These are phyloP conservation scores for Galbula dea DNA, from an alignment of 2,113 vertebrate species.

Conservation along the genomic window DNA sequence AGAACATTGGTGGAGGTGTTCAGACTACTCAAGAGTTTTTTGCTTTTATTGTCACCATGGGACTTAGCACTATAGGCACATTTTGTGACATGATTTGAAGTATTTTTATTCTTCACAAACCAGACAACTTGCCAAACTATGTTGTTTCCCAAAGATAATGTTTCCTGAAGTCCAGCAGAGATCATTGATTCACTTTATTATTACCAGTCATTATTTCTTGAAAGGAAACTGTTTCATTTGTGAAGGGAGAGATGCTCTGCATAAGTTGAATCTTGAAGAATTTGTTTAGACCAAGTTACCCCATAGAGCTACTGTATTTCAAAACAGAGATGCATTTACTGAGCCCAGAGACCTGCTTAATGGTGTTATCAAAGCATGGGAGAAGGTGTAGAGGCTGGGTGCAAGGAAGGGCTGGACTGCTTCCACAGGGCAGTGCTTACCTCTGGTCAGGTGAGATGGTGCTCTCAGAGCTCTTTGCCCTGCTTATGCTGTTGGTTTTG, in stretches of 20 bases:
- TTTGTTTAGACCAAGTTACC: not conserved
- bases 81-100: not conserved
- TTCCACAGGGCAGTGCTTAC: not conserved
- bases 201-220: not conserved
- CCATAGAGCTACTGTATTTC: not conserved
- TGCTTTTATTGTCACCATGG: not conserved
- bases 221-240: not conserved
- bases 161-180: not conserved
- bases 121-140: not conserved
- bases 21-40: not conserved
- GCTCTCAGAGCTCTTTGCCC: not conserved
- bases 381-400: not conserved
- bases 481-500: not conserved
- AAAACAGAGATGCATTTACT: not conserved
- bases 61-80: not conserved
- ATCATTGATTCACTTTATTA: not conserved
- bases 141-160: not conserved
- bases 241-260: not conserved
- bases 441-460: not conserved
- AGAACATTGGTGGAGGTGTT: not conserved
- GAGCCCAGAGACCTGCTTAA: not conserved
- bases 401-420: not conserved
- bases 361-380: not conserved
- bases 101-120: not conserved
- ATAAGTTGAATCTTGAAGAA: not conserved